A percentile compares a stretch with the other conserved stretches of the same genome.
phyloP scores from a whole-genome alignment of 1,140 invertebrate genomes.

The Linepithema humile region DNA sequence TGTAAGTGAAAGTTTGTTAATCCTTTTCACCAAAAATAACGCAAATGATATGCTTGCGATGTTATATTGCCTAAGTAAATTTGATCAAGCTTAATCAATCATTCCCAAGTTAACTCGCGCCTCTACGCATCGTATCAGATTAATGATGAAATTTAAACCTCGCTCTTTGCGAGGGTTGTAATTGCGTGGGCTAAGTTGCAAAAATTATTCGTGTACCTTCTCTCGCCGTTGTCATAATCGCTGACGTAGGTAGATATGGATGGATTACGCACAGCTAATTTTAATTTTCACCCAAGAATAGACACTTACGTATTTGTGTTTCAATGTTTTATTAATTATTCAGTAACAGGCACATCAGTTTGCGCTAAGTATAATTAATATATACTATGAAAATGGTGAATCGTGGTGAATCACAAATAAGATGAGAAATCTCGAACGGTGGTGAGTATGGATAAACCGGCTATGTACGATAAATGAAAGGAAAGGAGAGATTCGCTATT shows the following conservation, averaged over 20 bases:
- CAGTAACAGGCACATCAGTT: conserved; percentile 64
- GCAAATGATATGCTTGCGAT: no score
- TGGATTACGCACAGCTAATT: background rate
- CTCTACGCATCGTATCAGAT: background rate
- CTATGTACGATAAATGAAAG: background rate
- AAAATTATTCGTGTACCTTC: background rate
- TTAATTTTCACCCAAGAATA: background rate
- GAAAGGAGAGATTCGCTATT: background rate
- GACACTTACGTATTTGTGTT: background rate
- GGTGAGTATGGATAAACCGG: background rate
- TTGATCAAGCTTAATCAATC: background rate
- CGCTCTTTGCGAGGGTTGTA: background rate
- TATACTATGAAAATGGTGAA: background rate
- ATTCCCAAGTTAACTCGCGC: background rate
- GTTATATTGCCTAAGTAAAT: no score
- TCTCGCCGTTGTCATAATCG: background rate
- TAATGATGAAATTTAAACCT: background rate
- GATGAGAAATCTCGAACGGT: conserved; percentile 14
- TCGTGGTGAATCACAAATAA: background rate
- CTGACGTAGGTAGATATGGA: background rate
- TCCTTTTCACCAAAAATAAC: no score
- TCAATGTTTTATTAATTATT: conserved; percentile 35
- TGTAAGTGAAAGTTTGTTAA: background rate
- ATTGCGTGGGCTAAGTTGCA: background rate
- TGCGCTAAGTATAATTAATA: conserved; percentile 19